A percentile compares a stretch with the other conserved stretches of the same genome.
Evolutionary conservation across 1,140 invertebrate species (phyloP).

Genomic region (Cotesia typhae): DNA sequence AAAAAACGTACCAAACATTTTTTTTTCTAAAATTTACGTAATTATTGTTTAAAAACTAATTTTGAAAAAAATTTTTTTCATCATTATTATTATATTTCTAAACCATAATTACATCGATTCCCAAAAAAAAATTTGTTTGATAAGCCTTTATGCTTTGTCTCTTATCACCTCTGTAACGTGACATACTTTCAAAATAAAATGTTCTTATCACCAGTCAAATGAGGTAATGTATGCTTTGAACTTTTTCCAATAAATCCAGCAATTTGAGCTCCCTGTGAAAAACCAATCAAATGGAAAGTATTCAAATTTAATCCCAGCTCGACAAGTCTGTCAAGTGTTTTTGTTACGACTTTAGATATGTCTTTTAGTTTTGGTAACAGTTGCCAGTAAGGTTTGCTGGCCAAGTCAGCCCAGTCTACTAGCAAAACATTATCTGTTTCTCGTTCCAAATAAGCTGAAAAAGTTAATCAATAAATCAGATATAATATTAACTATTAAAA

Average conservation of each 20-base stretch:
- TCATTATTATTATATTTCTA: too few species aligned
- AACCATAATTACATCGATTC: too few species aligned
- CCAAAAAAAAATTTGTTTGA: too few species aligned
- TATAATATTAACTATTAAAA: too few species aligned
- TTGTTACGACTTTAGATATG: slow-evolving; percentile 24
- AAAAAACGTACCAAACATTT: too few species aligned
- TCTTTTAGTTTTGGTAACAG: slow-evolving; percentile 11
- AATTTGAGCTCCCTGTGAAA: slow-evolving; percentile 55
- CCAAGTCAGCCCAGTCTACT: slow-evolving; percentile 39
- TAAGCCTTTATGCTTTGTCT: too few species aligned
- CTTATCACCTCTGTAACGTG: too few species aligned
- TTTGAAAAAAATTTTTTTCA: too few species aligned
- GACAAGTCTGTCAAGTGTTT: slow-evolving; percentile 31
- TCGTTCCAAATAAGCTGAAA: slow-evolving; percentile 38
- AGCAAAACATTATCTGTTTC: slow-evolving; percentile 37
- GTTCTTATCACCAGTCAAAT: slow-evolving; percentile 39
- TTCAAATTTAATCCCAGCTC: slow-evolving; percentile 38
- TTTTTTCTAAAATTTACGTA: too few species aligned
- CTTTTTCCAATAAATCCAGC: slow-evolving; percentile 50
- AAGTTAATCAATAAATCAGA: too few species aligned
- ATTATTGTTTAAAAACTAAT: too few species aligned
- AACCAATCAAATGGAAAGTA: slow-evolving; percentile 54
- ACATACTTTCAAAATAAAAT: too few species aligned
- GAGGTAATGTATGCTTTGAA: slow-evolving; percentile 31
- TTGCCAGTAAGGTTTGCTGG: slow-evolving; percentile 28